These are phyloP conservation scores for Hyphantria cunea DNA, from an alignment of 1,140 invertebrate species.

Conservation along the genomic window DNA sequence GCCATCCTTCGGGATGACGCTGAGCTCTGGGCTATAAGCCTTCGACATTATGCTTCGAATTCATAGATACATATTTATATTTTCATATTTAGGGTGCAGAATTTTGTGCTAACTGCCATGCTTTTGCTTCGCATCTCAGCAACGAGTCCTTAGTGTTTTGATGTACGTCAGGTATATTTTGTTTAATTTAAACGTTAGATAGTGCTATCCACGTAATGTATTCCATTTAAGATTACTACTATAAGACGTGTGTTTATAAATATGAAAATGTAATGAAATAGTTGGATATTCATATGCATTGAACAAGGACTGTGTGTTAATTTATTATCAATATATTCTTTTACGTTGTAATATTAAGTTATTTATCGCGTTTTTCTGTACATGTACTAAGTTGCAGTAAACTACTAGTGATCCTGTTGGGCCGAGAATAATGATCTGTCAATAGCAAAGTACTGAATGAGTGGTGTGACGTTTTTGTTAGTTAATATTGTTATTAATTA, in stretches of 20 bases:
- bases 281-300: constrained; percentile 70
- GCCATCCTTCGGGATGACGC: constrained; percentile 21
- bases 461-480: constrained; percentile 54
- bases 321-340: constrained; percentile 74
- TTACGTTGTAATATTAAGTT: constrained; percentile 73
- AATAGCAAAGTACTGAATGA: constrained; percentile 50
- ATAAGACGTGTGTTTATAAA: constrained; percentile 69
- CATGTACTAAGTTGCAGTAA: constrained; percentile 48
- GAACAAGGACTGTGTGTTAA: constrained; percentile 77
- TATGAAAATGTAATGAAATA: constrained; percentile 61
- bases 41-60: constrained; percentile 60
- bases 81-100: constrained; percentile 78
- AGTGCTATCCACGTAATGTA: constrained; percentile 69
- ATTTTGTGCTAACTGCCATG: constrained; percentile 75
- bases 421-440: constrained; percentile 64
- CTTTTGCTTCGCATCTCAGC: constrained; percentile 73
- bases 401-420: constrained; percentile 52
- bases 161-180: constrained; percentile 53
- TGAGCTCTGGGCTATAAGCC: constrained; percentile 23
- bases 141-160: constrained; percentile 64
- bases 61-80: constrained; percentile 61
- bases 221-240: constrained; percentile 71
- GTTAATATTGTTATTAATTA: constrained; percentile 44
- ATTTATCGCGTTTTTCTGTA: constrained; percentile 71
- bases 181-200: constrained; percentile 55